Evolutionary conservation across 2,113 vertebrate genomes (phyloP).

Genomic region (Calyptomena viridis): DNA sequence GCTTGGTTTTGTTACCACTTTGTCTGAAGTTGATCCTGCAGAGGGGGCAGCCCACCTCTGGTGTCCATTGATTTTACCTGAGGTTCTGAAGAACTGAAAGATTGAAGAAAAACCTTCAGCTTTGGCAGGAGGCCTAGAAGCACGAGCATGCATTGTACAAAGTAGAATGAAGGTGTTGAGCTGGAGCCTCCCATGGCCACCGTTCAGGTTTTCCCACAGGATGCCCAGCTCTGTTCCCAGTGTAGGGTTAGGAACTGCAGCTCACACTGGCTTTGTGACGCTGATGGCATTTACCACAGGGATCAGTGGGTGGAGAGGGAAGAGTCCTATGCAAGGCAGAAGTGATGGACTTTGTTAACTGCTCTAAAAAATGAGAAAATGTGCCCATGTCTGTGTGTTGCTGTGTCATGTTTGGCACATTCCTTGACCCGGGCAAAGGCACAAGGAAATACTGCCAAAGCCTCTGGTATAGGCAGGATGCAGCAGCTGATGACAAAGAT

Average conservation of each 20-base stretch:
- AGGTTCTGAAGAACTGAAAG: not conserved
- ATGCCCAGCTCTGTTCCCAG: not conserved
- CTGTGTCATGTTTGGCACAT: fast-evolving
- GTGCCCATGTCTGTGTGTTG: fast-evolving
- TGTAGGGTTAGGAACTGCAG: fast-evolving
- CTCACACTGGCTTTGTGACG: not conserved
- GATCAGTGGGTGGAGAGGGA: not conserved
- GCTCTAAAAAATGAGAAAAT: not conserved
- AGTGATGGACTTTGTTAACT: not conserved
- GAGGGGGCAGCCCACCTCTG: not conserved
- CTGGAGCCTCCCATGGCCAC: not conserved
- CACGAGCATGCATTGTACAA: not conserved
- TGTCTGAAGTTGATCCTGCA: not conserved
- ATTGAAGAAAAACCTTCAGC: not conserved
- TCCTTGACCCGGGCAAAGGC: not conserved
- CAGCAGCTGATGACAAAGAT: not conserved
- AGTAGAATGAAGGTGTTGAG: not conserved
- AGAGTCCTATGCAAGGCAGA: not conserved
- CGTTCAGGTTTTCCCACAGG: fast-evolving
- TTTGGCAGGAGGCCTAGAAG: not conserved
- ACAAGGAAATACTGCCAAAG: not conserved
- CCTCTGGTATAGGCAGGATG: not conserved
- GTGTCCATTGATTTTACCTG: not conserved
- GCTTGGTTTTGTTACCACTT: not conserved
- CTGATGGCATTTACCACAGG: fast-evolving